phyloP scores from a whole-genome alignment of 2,888 invertebrate species.

The Cepaea hortensis region DNA sequence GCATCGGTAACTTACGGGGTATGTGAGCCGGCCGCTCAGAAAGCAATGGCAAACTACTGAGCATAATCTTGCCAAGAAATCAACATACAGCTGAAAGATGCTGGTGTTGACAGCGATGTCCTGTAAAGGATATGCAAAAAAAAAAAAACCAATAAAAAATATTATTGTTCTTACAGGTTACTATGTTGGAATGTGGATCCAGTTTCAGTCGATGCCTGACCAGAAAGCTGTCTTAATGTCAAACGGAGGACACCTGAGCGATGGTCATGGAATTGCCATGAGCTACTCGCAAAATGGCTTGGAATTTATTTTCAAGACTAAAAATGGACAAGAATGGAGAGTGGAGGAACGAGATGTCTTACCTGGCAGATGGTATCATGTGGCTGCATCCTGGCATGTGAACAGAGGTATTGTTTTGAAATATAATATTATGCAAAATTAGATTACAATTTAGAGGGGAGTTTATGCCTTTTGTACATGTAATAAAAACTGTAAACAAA shows the following conservation, averaged over 20 bases:
- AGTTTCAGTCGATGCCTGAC: slow-evolving; percentile 63
- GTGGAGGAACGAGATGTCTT: slow-evolving; percentile 60
- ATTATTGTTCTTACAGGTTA: slow-evolving; percentile 65
- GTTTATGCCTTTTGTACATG: too few relatives aligned
- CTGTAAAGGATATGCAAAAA: too few relatives aligned
- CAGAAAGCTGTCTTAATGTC: slow-evolving; percentile 70
- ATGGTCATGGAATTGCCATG: slow-evolving; percentile 74
- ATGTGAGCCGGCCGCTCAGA: too few relatives aligned
- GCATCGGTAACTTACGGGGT: too few relatives aligned
- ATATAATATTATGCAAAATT: background rate
- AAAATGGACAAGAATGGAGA: slow-evolving; percentile 69
- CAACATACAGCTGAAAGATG: too few relatives aligned
- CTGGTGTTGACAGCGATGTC: too few relatives aligned
- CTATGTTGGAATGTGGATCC: slow-evolving; percentile 72
- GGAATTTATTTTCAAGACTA: slow-evolving; percentile 70
- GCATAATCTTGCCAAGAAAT: too few relatives aligned
- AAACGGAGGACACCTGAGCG: slow-evolving; percentile 71
- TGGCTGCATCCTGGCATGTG: slow-evolving; percentile 69
- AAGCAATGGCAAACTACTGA: too few relatives aligned
- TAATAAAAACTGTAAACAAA: too few relatives aligned
- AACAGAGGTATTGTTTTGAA: slow-evolving; percentile 50
- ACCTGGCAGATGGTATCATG: slow-evolving; percentile 73
- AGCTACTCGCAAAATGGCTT: slow-evolving; percentile 67
- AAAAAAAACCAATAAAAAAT: too few relatives aligned
- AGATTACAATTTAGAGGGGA: background rate